These are phyloP conservation scores for Spheniscus mendiculus DNA, from an alignment of 2,113 vertebrate species.

Conservation along the genomic window DNA sequence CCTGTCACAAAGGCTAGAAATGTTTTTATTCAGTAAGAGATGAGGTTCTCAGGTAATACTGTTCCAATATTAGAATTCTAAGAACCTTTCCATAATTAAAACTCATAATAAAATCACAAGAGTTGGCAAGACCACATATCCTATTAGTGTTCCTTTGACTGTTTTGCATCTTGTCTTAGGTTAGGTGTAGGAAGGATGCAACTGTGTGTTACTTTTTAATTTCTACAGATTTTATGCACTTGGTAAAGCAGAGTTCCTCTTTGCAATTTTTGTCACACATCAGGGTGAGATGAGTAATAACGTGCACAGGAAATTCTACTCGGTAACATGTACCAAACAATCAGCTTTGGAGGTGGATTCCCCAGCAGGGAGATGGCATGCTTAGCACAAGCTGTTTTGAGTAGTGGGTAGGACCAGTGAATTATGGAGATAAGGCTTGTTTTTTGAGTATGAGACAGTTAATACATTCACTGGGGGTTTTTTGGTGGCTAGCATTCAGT, in stretches of 20 bases:
- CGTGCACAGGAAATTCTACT: neutral
- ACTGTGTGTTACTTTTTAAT: neutral
- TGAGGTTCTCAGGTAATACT: neutral
- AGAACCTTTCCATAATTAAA: neutral
- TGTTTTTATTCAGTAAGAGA: neutral
- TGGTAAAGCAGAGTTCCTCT: neutral
- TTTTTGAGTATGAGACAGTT: neutral
- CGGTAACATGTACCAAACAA: neutral
- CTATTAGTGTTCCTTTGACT: neutral
- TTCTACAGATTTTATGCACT: neutral
- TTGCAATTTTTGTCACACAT: neutral
- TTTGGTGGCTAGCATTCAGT: neutral
- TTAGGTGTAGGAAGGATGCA: neutral
- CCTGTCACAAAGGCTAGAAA: neutral
- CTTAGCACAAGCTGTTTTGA: neutral
- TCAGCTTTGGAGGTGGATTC: neutral
- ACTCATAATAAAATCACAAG: neutral
- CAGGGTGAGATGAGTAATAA: neutral
- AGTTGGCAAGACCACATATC: neutral
- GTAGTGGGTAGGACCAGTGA: neutral
- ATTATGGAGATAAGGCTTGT: neutral
- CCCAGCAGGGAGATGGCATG: neutral
- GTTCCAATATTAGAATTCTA: neutral
- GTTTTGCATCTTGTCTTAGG: neutral
- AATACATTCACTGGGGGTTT: neutral